Evolutionary conservation across 2,797 vertebrate species (phyloP), one percentile per base, ranked within the genome.

Genomic region (Chelon labrosus): DNA sequence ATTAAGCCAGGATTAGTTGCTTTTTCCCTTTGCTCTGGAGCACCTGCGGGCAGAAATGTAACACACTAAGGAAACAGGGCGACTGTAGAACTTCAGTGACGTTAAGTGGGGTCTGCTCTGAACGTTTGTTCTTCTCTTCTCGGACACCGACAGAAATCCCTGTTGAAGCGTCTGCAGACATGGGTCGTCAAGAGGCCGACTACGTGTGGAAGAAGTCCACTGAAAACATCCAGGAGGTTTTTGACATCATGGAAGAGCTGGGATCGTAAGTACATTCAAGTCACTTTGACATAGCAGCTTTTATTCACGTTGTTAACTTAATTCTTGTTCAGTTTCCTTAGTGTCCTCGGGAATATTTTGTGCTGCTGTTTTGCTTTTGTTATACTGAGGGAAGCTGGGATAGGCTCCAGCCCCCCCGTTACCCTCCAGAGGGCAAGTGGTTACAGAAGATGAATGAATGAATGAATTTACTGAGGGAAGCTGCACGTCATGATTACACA

Each of bases 171-270:
- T 84, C 93, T 90, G 92, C 94, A 90, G 92, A 91, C 51, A 98
- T 98, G 97, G 97, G 97, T 25, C 94, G 95, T 58, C 97, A 97
- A 62, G 97, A 98, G 55, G 86, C 65, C 0, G 91, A 93, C 79
- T 89, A 88, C 7, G 91, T 95, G 60, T 98, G 98, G 98, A 99
- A 97, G 91, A 98, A 98, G 62, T 95, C 93, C 86, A 99, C 97
- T 0, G 96, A 94, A 49, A 97, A 99, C 90, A 99, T 99, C 87
- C 94, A 96, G 35, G 97, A 98, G 47, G 94, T 96, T 1, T 99
- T 99, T 73, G 94, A 97, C 47, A 93, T 98, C 93, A 97, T 99
- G 94, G 96, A 98, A 80, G 96, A 96, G 54, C 83, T 99, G 56
- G 98, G 98, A 70, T 96, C 98, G 98, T 99, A 88, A 98, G 98